Conservation (phyloP, 2,113 vertebrate genomes). For the Galbula dea region DNA sequence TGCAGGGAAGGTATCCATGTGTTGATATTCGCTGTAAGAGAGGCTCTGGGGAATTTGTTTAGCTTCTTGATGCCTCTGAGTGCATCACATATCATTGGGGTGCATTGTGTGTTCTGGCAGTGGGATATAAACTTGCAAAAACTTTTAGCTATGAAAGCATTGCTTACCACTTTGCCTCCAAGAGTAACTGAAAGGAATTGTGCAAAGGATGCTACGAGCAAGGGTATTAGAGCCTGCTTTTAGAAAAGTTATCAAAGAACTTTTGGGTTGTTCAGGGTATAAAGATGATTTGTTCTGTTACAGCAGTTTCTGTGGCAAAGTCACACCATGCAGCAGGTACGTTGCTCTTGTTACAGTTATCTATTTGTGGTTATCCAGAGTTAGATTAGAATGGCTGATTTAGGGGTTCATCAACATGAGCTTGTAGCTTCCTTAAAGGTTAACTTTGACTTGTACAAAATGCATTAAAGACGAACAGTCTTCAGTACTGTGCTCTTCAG, state of each 20-base stretch:
- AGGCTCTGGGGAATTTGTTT: background rate
- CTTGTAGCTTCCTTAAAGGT: constrained; percentile 53
- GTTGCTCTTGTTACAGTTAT: background rate
- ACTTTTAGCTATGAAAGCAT: background rate
- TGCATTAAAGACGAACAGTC: constrained; percentile 51
- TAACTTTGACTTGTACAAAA: constrained; percentile 64
- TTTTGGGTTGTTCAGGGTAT: background rate
- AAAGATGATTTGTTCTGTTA: background rate
- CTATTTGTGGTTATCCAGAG: constrained; percentile 3
- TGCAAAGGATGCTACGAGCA: background rate
- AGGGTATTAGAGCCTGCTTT: background rate
- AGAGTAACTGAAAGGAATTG: background rate
- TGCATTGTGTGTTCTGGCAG: background rate
- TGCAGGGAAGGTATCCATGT: background rate
- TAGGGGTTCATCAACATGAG: constrained; percentile 27
- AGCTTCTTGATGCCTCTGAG: background rate
- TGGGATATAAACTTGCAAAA: background rate
- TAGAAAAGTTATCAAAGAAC: background rate
- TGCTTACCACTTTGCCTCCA: background rate
- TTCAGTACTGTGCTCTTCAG: constrained; percentile 32
- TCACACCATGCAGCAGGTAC: background rate
- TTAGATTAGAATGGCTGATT: constrained; percentile 26
- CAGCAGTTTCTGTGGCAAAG: background rate
- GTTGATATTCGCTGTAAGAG: background rate
- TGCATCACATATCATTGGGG: background rate